Evolutionary conservation across 2,113 vertebrate genomes (phyloP), one percentile per base, ranked within the genome.

Genomic region (Chamaea fasciata): DNA sequence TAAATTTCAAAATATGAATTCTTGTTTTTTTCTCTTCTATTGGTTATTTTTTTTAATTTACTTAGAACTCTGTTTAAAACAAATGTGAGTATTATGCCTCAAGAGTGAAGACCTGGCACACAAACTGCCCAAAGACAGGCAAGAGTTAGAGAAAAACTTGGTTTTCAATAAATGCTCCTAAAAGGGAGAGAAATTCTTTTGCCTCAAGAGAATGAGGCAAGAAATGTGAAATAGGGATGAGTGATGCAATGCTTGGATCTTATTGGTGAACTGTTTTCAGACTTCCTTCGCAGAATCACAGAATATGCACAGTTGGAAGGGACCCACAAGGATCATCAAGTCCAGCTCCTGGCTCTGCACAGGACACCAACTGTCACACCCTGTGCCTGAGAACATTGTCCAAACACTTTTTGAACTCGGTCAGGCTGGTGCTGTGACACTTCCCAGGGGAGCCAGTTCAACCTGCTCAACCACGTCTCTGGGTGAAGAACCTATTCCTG

Each of bases 301-400:
- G 28, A 59, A 21, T 39, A 60, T 82, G 52, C 50, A 17, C 20
- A 46, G 24, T 39, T 67, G 24, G 39, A 82, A 75, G 44, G 22
- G 19, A 50, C 10, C 4, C 31, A 16, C 33, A 59, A 20, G 28
- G 33, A 46, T 52, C 33, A n/a, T 16, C 8, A 9, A 74, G 39
- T 39, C 16, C 46, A 12, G 2, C 15, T 52, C 28, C 20, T 44
- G 37, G 37, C 19, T 37, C 23, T 82, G 37, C 60, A 39, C 13
- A 74, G 44, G 10, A 11, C 11, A 46, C 16, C 23, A 30, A 33
- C n/a, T n/a, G n/a, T n/a, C n/a, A n/a, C n/a, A n/a, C n/a, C n/a
- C 19, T 0, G 15, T 67, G 19, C 9, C 6, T 57, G 12, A 74
- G 44, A 46, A 27, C 13, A 1, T 4, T 31, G 27, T 23, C 2